These are phyloP conservation scores for Phodopus roborovskii DNA, from an alignment of 2,113 vertebrate species.

Conservation along the genomic window DNA sequence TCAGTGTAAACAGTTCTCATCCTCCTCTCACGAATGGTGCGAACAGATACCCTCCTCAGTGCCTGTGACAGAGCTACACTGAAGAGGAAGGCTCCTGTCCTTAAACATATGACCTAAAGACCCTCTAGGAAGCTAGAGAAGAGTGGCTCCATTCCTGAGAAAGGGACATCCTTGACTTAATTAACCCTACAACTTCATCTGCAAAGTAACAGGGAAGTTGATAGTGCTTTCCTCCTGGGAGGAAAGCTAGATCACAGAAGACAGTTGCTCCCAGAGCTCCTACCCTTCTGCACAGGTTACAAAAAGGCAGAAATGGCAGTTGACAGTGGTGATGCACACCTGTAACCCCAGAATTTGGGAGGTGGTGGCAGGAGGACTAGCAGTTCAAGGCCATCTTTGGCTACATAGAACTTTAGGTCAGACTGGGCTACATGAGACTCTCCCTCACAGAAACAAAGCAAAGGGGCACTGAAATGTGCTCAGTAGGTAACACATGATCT, in stretches of 20 bases:
- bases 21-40: background rate
- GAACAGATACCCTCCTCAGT: background rate
- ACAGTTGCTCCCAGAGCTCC: background rate
- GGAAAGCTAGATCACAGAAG: conserved; percentile 22
- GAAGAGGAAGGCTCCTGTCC: background rate
- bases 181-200: background rate
- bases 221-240: background rate
- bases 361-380: background rate
- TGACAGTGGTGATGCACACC: background rate
- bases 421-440: background rate
- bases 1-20: background rate
- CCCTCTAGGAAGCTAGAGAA: background rate
- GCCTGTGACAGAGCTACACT: background rate
- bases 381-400: background rate
- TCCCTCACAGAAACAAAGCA: background rate
- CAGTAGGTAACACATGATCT: background rate
- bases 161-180: background rate
- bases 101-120: background rate
- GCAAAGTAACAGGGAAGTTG: conserved; percentile 24
- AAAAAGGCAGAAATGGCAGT: background rate
- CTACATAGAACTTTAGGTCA: background rate
- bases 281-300: background rate
- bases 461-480: background rate
- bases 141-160: background rate
- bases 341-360: background rate